Base-by-base conservation (phyloP, 2,797 vertebrate species). In the Alexandromys oeconomus region DNA sequence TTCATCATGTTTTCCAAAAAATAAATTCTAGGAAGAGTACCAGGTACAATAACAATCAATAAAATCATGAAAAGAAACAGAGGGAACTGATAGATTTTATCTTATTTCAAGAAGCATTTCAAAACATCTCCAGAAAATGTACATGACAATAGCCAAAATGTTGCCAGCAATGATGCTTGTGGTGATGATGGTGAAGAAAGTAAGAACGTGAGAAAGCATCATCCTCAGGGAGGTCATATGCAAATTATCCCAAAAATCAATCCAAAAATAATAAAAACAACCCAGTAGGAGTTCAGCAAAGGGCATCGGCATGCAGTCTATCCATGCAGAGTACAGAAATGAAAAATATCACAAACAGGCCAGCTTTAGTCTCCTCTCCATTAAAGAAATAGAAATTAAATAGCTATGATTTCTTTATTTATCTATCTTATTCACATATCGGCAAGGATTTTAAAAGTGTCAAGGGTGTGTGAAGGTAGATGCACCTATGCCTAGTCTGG, bases 341-440 rank as follows among this genome's bases (percentile, higher is more conserved):
- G 73, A 80, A 93, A 95, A 91, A 48, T 57, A 65, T 40, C 34
- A 90, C 89, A 87, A 78, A 48, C 23, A 51, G 27, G n/a, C 85
- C 63, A 61, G 89, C 73, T 69, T 91, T 29, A 21, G 43, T 67
- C 12, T 40, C 65, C n/a, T 87, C 37, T 91, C 86, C 34, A 88
- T 40, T 82, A 69, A 84, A 95, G 74, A 92, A 85, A 67, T 78
- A 19, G 80, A 96, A 87, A 86, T 63, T 82, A 87, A 90, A 71
- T 25, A 91, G 29, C 31, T 94, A 12, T 79, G 61, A 79, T 88
- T 37, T 59, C 57, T 94, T 88, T 79, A 80, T 27, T 81, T 86
- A 85, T 34, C 76, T 91, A 69, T 89, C 82, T 89, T 69, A 51
- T 87, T 73, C 48, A 25, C 43, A 87, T 92, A 65, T 84, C 92